Evolutionary conservation across 92 coral and sea anemone species (phyloP).

Genomic region (Muricea muricata): DNA sequence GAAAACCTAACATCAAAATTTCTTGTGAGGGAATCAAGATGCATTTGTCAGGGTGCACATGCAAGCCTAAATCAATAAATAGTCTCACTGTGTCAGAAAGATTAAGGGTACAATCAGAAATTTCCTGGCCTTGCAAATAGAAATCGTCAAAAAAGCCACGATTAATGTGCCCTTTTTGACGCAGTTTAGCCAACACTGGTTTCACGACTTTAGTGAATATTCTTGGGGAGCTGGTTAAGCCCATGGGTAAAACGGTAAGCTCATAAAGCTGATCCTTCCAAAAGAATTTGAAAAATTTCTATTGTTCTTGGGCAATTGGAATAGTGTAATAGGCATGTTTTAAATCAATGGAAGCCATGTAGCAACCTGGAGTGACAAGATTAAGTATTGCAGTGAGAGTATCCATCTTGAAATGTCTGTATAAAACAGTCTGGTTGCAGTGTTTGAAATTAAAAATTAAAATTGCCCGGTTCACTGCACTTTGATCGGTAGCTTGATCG

Average conservation of each 20-base stretch:
- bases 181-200: no score
- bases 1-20: constrained; percentile 6
- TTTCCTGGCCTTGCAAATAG: no score
- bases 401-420: constrained; percentile 64
- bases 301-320: constrained; percentile 7
- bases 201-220: constrained; percentile 30
- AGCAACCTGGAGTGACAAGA: constrained; percentile 38
- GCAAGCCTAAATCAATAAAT: background rate
- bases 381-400: constrained; percentile 43
- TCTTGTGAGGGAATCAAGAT: background rate
- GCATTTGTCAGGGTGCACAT: background rate
- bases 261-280: background rate
- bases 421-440: constrained; percentile 50
- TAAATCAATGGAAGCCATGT: constrained; percentile 54
- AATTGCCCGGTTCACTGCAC: background rate
- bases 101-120: constrained; percentile 3
- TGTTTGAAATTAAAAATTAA: constrained; percentile 49
- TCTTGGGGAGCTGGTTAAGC: constrained; percentile 40
- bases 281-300: no score
- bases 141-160: constrained; percentile 41
- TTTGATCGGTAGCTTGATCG: background rate
- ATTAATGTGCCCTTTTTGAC: no score
- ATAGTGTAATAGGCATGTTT: constrained; percentile 50
- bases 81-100: background rate
- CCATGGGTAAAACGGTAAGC: constrained; percentile 44